These are phyloP conservation scores for Myotis daubentonii DNA, from an alignment of 2,797 vertebrate species.

Conservation along the genomic window DNA sequence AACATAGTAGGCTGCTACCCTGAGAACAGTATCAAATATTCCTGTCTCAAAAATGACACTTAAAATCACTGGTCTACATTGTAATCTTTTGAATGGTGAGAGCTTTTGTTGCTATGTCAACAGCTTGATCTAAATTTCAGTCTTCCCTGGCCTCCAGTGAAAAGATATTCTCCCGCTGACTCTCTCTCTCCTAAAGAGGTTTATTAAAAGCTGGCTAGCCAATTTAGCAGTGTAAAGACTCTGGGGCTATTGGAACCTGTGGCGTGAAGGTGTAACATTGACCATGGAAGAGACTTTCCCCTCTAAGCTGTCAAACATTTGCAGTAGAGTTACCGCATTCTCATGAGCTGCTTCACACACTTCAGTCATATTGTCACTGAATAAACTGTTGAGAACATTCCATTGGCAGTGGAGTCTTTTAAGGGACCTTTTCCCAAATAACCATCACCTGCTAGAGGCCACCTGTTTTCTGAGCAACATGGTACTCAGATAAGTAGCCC, in stretches of 20 bases:
- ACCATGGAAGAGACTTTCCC: background rate
- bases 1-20: background rate
- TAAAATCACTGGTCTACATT: constrained; percentile 37
- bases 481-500: background rate
- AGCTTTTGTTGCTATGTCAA: constrained; percentile 79
- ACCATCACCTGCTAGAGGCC: background rate
- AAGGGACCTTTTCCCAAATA: background rate
- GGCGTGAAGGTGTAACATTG: background rate
- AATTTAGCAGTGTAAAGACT: constrained; percentile 9
- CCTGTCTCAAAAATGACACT: constrained; percentile 47
- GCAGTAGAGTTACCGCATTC: background rate
- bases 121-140: constrained; percentile 76
- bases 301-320: background rate
- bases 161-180: constrained; percentile 53
- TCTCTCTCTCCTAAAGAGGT: constrained; percentile 14
- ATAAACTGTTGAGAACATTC: background rate
- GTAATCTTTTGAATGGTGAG: constrained; percentile 66
- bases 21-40: constrained; percentile 54
- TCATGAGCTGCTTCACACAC: background rate
- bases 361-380: background rate
- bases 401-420: background rate
- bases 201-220: constrained; percentile 45
- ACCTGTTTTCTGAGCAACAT: background rate
- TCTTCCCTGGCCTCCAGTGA: constrained; percentile 46
- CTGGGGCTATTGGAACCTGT: background rate